Base-by-base conservation (phyloP, 2,888 invertebrate species). In the Seira sanloemensis region DNA sequence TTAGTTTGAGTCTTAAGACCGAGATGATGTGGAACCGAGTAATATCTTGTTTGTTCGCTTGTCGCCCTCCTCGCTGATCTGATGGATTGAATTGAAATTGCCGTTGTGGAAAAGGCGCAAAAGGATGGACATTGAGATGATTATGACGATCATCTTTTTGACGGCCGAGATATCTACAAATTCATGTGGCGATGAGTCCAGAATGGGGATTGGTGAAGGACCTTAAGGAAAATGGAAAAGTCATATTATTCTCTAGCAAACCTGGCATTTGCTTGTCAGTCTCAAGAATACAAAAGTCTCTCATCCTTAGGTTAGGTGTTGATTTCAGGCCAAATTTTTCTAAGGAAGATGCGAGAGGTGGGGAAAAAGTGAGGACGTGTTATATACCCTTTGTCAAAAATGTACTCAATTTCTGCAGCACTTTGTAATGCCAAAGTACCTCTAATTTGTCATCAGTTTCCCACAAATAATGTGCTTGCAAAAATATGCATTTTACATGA, bases 81-180 rank as follows among this genome's bases (percentile, higher is more conserved):
- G 81, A 82, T 82, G 81, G 81, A 82, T 82, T 82, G 81, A 82
- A 82, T 82, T 82, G 76, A 76, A 82, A 82, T 76, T 82, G 76
- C 65, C 71, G 76, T 76, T 58, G 76, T 67, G 74, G 79, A 74
- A 79, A 77, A 77, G 58, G 37, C 1, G 7, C 18, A 62, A 62
- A 62, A 9, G 67, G 74, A 74, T 65, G 73, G 62, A 78, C n/a
- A n/a, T n/a, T 78, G 78, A 69, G 78, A 37, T 73, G 74, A 78
- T 78, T 50, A 71, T 26, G 65, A 46, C 54, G 71, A 54, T 19
- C 46, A 46, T 72, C 26, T 27, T 72, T 18, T 62, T 73, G 58
- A 26, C 19, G 25, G 26, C 16, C 1, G 24, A 18, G 58, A 73
- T n/a, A n/a, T n/a, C n/a, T n/a, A n/a, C n/a, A n/a, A 16, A 74